Evolutionary conservation across 2,113 vertebrate genomes (phyloP).

Genomic region (Myrmophylax atrothorax): DNA sequence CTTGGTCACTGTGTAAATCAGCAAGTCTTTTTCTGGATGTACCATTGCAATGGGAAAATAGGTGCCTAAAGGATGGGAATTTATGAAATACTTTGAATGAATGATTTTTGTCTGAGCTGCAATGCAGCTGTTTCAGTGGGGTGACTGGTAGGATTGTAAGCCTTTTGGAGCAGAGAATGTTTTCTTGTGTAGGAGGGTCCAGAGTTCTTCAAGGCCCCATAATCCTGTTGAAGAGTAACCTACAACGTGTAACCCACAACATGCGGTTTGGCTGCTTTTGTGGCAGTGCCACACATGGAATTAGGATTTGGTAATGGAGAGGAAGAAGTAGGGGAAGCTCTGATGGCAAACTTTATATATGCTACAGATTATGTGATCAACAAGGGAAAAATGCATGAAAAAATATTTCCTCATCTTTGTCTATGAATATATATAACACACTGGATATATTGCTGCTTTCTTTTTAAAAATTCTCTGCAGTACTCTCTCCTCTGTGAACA

Average conservation of each 20-base stretch:
- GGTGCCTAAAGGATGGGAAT: not conserved
- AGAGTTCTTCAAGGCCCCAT: not conserved
- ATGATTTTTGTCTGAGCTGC: not conserved
- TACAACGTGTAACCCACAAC: not conserved
- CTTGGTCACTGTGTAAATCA: not conserved
- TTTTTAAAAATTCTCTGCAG: not conserved
- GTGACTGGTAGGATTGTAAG: not conserved
- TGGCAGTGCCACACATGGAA: not conserved
- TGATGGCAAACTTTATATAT: not conserved
- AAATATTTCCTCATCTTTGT: not conserved
- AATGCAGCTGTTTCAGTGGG: not conserved
- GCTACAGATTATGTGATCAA: not conserved
- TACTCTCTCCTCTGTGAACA: not conserved
- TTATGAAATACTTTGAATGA: not conserved
- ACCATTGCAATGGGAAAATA: not conserved
- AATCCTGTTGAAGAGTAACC: not conserved
- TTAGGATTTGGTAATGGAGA: not conserved
- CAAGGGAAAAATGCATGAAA: not conserved
- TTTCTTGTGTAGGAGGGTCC: not conserved
- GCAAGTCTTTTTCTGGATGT: not conserved
- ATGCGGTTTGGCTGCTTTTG: not conserved
- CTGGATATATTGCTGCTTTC: not conserved
- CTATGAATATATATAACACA: not conserved
- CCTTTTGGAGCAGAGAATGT: not conserved
- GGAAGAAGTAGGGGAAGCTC: not conserved